Base-by-base conservation (phyloP, 2,113 vertebrate genomes). In the Protomyctophum bolini region DNA sequence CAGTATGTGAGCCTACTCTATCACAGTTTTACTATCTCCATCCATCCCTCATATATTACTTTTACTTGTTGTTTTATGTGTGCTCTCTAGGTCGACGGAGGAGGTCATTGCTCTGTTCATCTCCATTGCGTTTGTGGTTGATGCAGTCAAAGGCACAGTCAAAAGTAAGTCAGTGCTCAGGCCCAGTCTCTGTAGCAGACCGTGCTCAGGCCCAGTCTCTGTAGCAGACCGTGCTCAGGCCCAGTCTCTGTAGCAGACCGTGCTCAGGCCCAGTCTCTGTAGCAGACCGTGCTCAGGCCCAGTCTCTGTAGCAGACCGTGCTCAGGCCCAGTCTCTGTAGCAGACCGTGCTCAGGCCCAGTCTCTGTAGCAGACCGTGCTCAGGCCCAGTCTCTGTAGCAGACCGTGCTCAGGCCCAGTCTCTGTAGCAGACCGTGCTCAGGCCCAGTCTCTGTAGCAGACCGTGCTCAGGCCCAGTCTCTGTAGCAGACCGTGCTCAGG, bases 61-160 rank as follows among this genome's bases (percentile, higher is more conserved):
- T 11, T 68, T 2, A 10, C 2, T 9, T 73, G 6, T 60, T 73
- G 9, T 66, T 50, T 10, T 41, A 9, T 62, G 60, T 81, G 72
- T 72, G 62, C 67, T 75, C 80, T 79, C 0, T 80, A 98, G 98
- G 92, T 99, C 98, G 0, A 98, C 95, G 41, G 98, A 99, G 89
- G 98, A 99, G 87, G 95, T 99, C 87, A 98, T 99, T 45, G 97
- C 98, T 50, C 89, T 99, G 73, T 99, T 99, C 91, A 99, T 99
- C 72, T 99, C 98, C 56, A 94, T 97, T 80, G 98, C 97, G 0
- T 99, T 99, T 56, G 93, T 98, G 82, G 93, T 96, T 8, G 98
- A 99, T 70, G 98, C 98, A 46, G 89, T 99, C 78, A 99, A 99
- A 92, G 97, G 97, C 79, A 98, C 95, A 33, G 81, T 91, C 56